A percentile compares a stretch with the other conserved stretches of the same genome.
phyloP scores from a whole-genome alignment of 2,113 vertebrate species.

The Cisticola juncidis region DNA sequence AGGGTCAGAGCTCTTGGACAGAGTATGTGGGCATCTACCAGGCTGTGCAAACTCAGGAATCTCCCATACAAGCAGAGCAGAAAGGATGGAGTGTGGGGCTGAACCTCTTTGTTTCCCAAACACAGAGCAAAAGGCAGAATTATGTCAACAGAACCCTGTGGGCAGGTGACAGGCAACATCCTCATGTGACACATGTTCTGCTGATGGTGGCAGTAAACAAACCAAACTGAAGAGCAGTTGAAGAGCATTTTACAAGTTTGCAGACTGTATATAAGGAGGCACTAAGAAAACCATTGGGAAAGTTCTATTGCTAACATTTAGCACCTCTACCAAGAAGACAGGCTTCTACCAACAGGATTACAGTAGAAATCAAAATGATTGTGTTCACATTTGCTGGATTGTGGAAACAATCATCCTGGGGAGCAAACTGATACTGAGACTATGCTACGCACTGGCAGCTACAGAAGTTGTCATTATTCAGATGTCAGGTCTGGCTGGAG shows the following conservation, averaged over 20 bases:
- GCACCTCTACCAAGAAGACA: slow-evolving; percentile 65
- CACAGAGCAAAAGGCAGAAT: background rate
- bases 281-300: slow-evolving; percentile 50
- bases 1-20: background rate
- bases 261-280: slow-evolving; percentile 43
- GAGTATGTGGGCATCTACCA: background rate
- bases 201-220: background rate
- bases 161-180: background rate
- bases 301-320: slow-evolving; percentile 65
- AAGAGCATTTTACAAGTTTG: slow-evolving; percentile 40
- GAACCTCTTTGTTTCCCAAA: background rate
- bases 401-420: slow-evolving; percentile 50
- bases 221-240: slow-evolving; percentile 62
- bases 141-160: background rate
- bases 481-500: background rate
- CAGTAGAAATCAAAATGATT: slow-evolving; percentile 45
- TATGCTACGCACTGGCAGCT: slow-evolving; percentile 38
- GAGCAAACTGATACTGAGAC: slow-evolving; percentile 20
- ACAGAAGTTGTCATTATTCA: slow-evolving; percentile 32
- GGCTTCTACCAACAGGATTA: slow-evolving; percentile 40
- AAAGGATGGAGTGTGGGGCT: background rate
- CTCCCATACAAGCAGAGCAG: background rate
- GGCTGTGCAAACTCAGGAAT: background rate
- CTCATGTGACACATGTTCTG: background rate
- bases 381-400: slow-evolving; percentile 25